Evolutionary conservation across 2,888 invertebrate species (phyloP).

Genomic region (Neelides folsomi): DNA sequence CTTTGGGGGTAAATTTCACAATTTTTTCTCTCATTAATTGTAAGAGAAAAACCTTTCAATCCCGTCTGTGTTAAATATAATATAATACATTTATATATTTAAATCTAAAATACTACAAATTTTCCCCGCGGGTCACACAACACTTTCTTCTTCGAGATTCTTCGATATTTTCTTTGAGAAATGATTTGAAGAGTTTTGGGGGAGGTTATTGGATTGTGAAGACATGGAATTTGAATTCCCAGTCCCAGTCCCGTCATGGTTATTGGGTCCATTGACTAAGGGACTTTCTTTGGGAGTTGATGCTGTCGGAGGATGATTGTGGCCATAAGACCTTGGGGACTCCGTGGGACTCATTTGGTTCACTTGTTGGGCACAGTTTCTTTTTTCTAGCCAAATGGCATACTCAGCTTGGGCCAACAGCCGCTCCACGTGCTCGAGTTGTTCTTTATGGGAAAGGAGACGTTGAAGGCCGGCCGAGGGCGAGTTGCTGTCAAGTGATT

Average conservation of each 20-base stretch:
- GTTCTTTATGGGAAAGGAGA: conserved; percentile 33
- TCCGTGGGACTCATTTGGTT: conserved; percentile 31
- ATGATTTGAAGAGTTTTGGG: conserved; percentile 13
- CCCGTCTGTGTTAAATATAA: too few relatives aligned
- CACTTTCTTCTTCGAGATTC: conserved; percentile 33
- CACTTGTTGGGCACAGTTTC: conserved; percentile 33
- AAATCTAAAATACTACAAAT: too few relatives aligned
- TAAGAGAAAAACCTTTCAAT: too few relatives aligned
- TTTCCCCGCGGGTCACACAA: conserved; percentile 24
- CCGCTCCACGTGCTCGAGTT: conserved; percentile 33
- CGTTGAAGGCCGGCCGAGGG: conserved; percentile 33
- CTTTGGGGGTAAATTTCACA: too few relatives aligned
- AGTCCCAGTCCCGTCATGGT: background rate
- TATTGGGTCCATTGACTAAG: background rate
- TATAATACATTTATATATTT: too few relatives aligned
- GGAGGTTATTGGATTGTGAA: conserved; percentile 3
- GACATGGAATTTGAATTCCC: too few relatives aligned
- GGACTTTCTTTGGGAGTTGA: conserved; percentile 20
- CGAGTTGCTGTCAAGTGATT: conserved; percentile 33
- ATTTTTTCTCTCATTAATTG: too few relatives aligned
- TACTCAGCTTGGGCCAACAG: conserved; percentile 34
- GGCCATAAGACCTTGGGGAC: conserved; percentile 30
- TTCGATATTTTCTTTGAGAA: conserved; percentile 32
- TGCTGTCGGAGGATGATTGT: conserved; percentile 27
- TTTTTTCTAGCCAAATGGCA: conserved; percentile 33